Conservation (phyloP, 2,797 vertebrate genomes). For the Aythya fuligula region DNA sequence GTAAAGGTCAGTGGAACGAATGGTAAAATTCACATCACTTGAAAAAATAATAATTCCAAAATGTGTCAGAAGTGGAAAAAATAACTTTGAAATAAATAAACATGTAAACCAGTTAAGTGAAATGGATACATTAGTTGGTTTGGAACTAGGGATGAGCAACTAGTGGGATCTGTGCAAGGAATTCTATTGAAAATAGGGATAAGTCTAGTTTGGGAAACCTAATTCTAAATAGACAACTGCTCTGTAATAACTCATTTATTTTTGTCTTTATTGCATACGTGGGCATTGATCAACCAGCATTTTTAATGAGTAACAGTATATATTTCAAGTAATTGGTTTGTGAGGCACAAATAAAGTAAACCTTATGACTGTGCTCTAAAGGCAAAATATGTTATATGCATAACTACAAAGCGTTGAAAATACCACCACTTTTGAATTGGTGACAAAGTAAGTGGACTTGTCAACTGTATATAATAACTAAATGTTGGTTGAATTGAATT, state of each 20-base stretch:
- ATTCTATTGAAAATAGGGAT: neutral
- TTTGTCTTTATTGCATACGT: neutral
- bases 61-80: neutral
- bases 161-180: neutral
- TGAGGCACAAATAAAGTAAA: neutral
- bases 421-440: neutral
- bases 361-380: neutral
- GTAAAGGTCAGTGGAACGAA: constrained; percentile 27
- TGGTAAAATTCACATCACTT: neutral
- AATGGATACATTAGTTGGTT: neutral
- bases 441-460: neutral
- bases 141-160: neutral
- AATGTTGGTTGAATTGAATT: neutral
- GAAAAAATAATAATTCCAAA: neutral
- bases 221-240: neutral
- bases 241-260: neutral
- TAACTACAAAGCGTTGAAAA: neutral
- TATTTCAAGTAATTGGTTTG: neutral
- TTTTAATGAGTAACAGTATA: neutral
- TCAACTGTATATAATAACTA: neutral
- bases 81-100: neutral
- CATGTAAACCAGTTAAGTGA: neutral
- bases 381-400: neutral
- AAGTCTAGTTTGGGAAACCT: neutral
- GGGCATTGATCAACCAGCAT: neutral